Evolutionary conservation across 2,888 invertebrate species (phyloP).

Genomic region (Lacanobia oleracea): DNA sequence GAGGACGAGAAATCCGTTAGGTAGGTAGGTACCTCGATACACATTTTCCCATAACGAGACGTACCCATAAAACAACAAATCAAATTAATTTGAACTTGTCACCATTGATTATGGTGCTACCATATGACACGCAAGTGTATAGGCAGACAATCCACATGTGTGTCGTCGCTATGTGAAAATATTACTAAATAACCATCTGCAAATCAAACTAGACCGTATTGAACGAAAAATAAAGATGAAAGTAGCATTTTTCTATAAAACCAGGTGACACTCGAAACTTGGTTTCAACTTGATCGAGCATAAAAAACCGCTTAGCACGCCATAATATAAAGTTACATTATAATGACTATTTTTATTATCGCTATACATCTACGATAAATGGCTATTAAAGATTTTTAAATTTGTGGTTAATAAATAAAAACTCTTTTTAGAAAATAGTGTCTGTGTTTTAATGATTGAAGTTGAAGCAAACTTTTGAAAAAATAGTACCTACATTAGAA

Average conservation of each 20-base stretch:
- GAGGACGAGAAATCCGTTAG: neutral
- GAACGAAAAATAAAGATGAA: constrained; percentile 64
- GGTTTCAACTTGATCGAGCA: constrained; percentile 86
- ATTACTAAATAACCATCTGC: constrained; percentile 52
- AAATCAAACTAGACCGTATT: constrained; percentile 64
- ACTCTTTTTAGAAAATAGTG: neutral
- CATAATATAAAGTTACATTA: constrained; percentile 81
- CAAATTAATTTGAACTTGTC: constrained; percentile 69
- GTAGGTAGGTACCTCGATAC: constrained; percentile 15
- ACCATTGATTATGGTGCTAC: constrained; percentile 74
- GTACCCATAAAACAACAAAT: constrained; percentile 54
- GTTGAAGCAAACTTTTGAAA: neutral
- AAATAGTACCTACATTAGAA: neutral
- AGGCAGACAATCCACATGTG: constrained; percentile 76
- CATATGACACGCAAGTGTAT: constrained; percentile 81
- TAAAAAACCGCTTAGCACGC: constrained; percentile 86
- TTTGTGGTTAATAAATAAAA: constrained; percentile 23
- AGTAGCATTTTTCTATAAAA: constrained; percentile 59
- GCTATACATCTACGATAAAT: constrained; percentile 61
- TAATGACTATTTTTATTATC: constrained; percentile 66
- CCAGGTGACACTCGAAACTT: constrained; percentile 85
- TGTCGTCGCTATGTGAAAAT: constrained; percentile 70
- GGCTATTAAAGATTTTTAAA: constrained; percentile 31
- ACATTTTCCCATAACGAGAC: constrained; percentile 51
- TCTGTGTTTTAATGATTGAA: neutral